These are phyloP conservation scores for Nephrocerus scutellatus DNA, from an alignment of 2,888 invertebrate species.

Conservation along the genomic window DNA sequence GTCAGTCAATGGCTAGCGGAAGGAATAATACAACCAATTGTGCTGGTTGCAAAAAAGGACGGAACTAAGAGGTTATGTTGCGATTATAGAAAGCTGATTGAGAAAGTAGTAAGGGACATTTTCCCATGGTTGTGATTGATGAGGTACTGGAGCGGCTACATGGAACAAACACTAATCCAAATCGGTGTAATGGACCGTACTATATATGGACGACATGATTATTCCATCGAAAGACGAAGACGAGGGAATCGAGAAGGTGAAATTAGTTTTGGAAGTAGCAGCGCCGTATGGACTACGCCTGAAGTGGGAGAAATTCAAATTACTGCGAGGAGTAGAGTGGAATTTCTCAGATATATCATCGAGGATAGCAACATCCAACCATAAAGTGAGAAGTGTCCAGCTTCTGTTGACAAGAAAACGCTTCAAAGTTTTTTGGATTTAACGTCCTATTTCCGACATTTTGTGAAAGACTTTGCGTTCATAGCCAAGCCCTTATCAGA, in stretches of 20 bases:
- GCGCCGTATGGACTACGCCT: constrained; percentile 11
- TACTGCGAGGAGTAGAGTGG: constrained; percentile 1
- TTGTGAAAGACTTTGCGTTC: constrained; percentile 3
- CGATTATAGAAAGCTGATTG: constrained; percentile 6
- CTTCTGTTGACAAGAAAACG: constrained; percentile 1
- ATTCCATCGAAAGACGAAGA: background rate
- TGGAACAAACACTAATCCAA: background rate
- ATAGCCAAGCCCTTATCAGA: constrained; percentile 4
- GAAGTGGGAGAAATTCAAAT: constrained; percentile 9
- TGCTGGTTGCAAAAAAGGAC: constrained; percentile 7
- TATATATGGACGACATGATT: background rate
- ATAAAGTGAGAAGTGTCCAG: background rate
- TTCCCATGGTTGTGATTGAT: no score
- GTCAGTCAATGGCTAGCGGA: background rate
- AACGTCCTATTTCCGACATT: constrained; percentile 7
- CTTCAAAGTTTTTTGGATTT: constrained; percentile 5
- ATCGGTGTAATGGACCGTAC: background rate
- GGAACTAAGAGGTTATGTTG: no score
- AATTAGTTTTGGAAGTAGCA: constrained; percentile 12
- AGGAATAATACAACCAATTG: constrained; percentile 2
- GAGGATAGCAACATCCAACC: constrained; percentile 1
- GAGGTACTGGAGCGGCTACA: no score
- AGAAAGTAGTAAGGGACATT: constrained; percentile 3
- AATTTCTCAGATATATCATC: constrained; percentile 11
- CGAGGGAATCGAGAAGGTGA: constrained; percentile 2